Percentiles rank a stretch among this genome's conserved stretches.
Conservation (phyloP, 1,140 invertebrate species). For the Euura lappo region DNA sequence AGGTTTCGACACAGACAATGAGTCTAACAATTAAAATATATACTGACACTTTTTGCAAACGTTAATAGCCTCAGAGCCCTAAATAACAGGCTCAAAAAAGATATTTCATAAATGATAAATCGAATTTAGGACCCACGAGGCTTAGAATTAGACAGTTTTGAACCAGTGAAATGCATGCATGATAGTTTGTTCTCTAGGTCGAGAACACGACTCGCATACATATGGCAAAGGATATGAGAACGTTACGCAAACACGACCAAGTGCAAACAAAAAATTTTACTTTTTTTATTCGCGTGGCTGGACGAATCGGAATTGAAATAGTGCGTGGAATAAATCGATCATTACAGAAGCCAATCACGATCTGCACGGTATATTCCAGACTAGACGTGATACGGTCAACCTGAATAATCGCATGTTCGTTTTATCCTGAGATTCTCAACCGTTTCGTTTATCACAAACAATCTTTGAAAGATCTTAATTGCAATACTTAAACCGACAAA, state of each 20-base stretch:
- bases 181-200: constrained; percentile 3
- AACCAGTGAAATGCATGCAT: neutral
- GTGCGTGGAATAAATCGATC: neutral
- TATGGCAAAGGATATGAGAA: neutral
- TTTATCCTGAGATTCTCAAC: too few species aligned
- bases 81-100: too few species aligned
- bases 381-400: neutral
- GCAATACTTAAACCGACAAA: neutral
- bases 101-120: too few species aligned
- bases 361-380: neutral
- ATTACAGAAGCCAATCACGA: neutral
- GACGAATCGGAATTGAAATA: neutral
- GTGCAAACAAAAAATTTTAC: neutral
- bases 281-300: neutral
- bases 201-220: constrained; percentile 4
- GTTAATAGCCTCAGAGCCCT: too few species aligned
- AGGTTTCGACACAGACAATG: too few species aligned
- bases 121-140: neutral
- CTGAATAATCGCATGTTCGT: too few species aligned
- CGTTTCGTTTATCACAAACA: neutral
- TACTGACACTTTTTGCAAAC: too few species aligned
- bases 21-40: too few species aligned
- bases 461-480: neutral
- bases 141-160: neutral
- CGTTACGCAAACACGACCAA: neutral